A percentile compares a stretch with the other conserved stretches of the same genome.
Evolutionary conservation across 2,888 invertebrate species (phyloP).

Genomic region (Vandiemenella viatica): DNA sequence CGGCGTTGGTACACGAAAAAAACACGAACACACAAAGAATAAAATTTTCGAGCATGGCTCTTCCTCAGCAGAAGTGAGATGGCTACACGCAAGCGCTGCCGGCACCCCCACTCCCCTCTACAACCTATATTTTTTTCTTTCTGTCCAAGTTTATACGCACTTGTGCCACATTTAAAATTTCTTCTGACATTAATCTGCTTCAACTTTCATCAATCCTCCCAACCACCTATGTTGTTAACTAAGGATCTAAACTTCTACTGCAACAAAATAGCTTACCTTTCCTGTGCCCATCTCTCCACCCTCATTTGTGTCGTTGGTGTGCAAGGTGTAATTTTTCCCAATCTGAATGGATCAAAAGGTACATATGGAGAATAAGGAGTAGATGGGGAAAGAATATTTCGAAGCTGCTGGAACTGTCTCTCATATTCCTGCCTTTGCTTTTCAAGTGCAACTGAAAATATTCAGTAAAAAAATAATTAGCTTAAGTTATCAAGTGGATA

Average conservation of each 20-base stretch:
- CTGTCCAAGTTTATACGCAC: too few species aligned
- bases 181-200: too few species aligned
- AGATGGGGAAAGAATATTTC: slow-evolving; percentile 82
- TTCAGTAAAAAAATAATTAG: slow-evolving; percentile 1
- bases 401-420: slow-evolving; percentile 83
- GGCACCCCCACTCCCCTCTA: too few species aligned
- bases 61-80: too few species aligned
- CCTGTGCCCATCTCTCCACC: slow-evolving; percentile 80
- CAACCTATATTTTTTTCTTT: too few species aligned
- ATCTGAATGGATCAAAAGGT: slow-evolving; percentile 62
- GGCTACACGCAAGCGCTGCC: too few species aligned
- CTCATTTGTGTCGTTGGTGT: slow-evolving; percentile 79
- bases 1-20: too few species aligned
- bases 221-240: too few species aligned
- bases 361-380: slow-evolving; percentile 81
- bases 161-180: too few species aligned
- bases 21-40: too few species aligned
- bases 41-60: too few species aligned
- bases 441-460: slow-evolving; percentile 69
- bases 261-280: slow-evolving; percentile 26
- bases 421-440: slow-evolving; percentile 95
- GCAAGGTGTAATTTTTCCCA: slow-evolving; percentile 65
- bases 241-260: not conserved
- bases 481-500: not conserved
- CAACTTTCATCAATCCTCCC: too few species aligned